These are phyloP conservation scores for Onychorhynchus coronatus DNA, from an alignment of 2,113 vertebrate genomes.

Conservation along the genomic window DNA sequence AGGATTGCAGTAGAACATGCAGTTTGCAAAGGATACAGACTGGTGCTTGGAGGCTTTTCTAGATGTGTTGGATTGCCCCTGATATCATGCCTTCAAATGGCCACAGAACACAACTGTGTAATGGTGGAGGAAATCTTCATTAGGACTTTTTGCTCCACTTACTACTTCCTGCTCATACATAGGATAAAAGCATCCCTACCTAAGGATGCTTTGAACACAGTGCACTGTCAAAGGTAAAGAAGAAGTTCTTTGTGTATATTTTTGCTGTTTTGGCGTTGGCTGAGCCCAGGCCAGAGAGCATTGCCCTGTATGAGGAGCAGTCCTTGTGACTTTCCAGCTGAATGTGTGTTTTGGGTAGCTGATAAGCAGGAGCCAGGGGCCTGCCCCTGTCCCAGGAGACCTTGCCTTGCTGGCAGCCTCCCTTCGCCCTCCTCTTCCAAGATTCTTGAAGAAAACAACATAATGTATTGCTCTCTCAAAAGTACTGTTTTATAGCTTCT, in stretches of 20 bases:
- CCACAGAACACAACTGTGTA: neutral
- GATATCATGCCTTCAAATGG: neutral
- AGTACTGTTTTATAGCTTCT: neutral
- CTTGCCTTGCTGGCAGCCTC: conserved; percentile 1
- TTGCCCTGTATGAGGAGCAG: neutral
- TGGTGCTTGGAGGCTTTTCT: neutral
- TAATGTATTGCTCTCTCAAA: neutral
- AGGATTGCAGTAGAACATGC: neutral
- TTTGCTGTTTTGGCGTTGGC: neutral
- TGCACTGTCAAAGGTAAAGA: neutral
- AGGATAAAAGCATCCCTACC: neutral
- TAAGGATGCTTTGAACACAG: neutral
- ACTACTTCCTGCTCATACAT: rapidly evolving
- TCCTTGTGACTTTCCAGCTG: conserved; percentile 9
- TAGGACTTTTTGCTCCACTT: neutral
- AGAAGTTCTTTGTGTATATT: neutral
- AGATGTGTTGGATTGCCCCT: neutral
- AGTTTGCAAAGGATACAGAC: neutral
- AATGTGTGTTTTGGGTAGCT: conserved; percentile 39
- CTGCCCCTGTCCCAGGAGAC: conserved; percentile 35
- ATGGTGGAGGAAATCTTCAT: neutral
- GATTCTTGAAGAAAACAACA: neutral
- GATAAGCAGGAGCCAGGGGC: conserved; percentile 49
- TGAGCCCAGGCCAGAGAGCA: neutral
- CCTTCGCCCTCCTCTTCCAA: neutral